Evolutionary conservation across 2,113 vertebrate genomes (phyloP), one percentile per base, ranked within the genome.

Genomic region (Xerus inauris): DNA sequence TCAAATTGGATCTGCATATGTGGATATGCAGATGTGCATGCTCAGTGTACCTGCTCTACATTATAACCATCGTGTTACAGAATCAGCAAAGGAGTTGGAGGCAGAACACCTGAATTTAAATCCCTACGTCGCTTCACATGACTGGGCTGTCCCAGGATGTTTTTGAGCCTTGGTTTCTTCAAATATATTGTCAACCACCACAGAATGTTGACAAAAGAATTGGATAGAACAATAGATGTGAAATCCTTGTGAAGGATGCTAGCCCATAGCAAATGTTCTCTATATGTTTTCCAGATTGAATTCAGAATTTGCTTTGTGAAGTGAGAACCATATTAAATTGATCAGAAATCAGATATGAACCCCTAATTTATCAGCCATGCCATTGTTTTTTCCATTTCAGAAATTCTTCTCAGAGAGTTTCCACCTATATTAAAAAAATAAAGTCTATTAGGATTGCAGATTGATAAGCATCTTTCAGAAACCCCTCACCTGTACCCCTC

Each of bases 391-490:
- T 49, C 24, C 12, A 59, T 59, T 65, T 11, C 28, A 84, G 19
- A 77, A 82, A 77, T 85, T 75, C 62, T 72, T 79, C 72, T 90
- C 42, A 40, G 38, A 94, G 32, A 17, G 2, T 42, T 62, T 26
- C 16, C 49, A 91, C 13, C 20, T 76, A 2, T 42, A 62, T 11
- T n/a, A 67, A 67, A 65, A 69, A 38, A 65, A 75, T 40, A 22
- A 92, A 17, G 20, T 47, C 28, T 85, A 35, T 49, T 67, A 73
- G 38, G 24, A 51, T 12, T 81, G 5, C 19, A 93, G 73, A 57
- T 87, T 92, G n/a, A 94, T 72, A 90, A 42, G 26, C 28, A 62
- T 82, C 79, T 82, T 72, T 95, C 73, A 85, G 91, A 42, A 88
- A 30, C 38, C 3, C 16, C 28, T 5, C 42, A 30, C 8, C 24